Base-by-base conservation (phyloP, 2,888 invertebrate genomes). In the Protonemura montana region DNA sequence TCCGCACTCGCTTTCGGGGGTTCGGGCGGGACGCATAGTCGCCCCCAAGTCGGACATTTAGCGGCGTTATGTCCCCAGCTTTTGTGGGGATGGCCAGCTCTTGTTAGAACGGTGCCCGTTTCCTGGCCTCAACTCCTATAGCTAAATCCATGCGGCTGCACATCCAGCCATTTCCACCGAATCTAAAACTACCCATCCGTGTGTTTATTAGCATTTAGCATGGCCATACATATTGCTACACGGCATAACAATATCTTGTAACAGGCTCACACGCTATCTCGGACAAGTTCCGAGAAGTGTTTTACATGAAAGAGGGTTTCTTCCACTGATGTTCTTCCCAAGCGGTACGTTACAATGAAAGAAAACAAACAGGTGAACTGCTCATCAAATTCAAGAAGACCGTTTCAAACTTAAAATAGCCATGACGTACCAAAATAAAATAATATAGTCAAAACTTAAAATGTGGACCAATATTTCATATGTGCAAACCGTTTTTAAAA, bases 1-100 rank as follows among this genome's bases (percentile, higher is more conserved):
- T 30, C 81, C 13, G 81, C 81, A 3, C 28, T 5, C 28, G 78
- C 27, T 78, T 82, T 30, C 21, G 81, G 26, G 28, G 30, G 82
- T 28, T 30, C 35, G 41, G 35, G 35, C 82, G 5, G 21, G 26
- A 13, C 10, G 35, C n/a, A n/a, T 35, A 84, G 84, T 84, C 29
- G 76, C 10, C 89, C 89, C 88, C 88, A 87, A 87, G 87, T 88
- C 88, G 88, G 88, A 87, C 89, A 88, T 87, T 87, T 85, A 85
- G 89, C 88, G 88, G 88, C 88, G 89, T 89, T 88, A 89, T 89
- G 89, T 89, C 89, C 89, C 89, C 88, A 86, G 87, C 85, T 76
- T 77, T 76, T 76, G 59, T 59, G 28, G 78, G 27, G 81, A n/a
- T 25, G n/a, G 42, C 25, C 0, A 42, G 84, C 21, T 16, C 13